Conservation (phyloP, 2,888 invertebrate species). For the Acrobeloides nanus region DNA sequence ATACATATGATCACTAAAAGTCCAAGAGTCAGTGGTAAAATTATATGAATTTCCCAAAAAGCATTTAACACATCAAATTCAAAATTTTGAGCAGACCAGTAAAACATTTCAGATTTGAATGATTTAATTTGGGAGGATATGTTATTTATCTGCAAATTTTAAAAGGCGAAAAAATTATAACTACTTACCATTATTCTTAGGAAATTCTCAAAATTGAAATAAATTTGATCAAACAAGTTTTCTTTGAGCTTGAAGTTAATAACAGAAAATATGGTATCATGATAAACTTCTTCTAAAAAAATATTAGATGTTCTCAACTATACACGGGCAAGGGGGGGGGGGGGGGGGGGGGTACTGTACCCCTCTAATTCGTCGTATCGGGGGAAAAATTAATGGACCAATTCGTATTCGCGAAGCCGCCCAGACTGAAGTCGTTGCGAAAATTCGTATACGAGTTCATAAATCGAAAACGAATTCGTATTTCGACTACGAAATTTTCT, state of each 20-base stretch:
- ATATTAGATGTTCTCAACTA: no score
- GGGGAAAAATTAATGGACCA: no score
- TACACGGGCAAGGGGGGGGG: no score
- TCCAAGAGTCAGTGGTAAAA: constrained; percentile 3
- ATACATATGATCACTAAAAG: constrained; percentile 17
- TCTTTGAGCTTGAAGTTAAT: constrained; percentile 7
- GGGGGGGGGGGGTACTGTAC: no score
- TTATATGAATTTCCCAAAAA: constrained; percentile 3
- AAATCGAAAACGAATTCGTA: no score
- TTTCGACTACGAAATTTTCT: no score
- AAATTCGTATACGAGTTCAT: no score
- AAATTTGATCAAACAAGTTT: constrained; percentile 7
- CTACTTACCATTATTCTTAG: constrained; percentile 6
- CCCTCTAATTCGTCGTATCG: no score
- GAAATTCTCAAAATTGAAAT: constrained; percentile 6
- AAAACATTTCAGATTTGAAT: constrained; percentile 10
- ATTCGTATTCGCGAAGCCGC: no score
- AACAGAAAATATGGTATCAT: no score
- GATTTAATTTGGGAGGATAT: not conserved
- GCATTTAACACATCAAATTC: constrained; percentile 8
- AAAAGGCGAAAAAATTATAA: not conserved
- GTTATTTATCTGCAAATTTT: not conserved
- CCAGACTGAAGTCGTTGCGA: no score
- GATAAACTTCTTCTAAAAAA: no score
- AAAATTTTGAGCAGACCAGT: constrained; percentile 17